These are phyloP conservation scores for Pomacea maculata DNA, from an alignment of 1,140 invertebrate genomes.

Conservation along the genomic window DNA sequence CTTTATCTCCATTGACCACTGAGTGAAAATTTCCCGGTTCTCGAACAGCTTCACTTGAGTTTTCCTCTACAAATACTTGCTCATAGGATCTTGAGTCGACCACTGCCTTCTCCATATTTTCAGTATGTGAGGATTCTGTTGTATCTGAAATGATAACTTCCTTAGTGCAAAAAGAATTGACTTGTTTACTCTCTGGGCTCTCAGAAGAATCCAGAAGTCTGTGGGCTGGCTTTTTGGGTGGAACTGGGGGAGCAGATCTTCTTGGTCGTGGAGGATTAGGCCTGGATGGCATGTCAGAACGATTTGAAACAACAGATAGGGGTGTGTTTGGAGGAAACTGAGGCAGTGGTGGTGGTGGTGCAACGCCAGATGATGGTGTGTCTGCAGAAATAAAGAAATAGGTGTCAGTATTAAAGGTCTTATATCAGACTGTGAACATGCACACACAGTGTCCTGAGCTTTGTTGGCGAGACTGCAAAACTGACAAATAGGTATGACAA, in stretches of 20 bases:
- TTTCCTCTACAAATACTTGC: conserved; percentile 15
- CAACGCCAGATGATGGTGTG: not conserved
- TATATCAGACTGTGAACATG: not conserved
- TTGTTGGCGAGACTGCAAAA: no score
- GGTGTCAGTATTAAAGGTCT: not conserved
- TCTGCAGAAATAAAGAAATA: not conserved
- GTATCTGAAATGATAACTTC: not conserved
- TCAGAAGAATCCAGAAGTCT: not conserved
- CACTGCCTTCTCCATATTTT: not conserved
- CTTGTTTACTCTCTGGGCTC: not conserved
- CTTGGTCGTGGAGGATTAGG: not conserved
- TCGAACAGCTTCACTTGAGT: not conserved
- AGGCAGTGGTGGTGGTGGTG: conserved; percentile 12
- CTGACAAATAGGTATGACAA: no score
- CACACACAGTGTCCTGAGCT: no score
- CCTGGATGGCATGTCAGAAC: not conserved
- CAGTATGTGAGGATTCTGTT: not conserved
- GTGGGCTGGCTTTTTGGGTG: conserved; percentile 10
- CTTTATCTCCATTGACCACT: no score
- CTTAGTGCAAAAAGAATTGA: not conserved
- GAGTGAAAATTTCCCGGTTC: no score
- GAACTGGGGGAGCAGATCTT: conserved; percentile 10
- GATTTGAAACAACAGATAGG: not conserved
- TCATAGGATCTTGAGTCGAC: conserved; percentile 6
- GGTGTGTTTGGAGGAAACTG: conserved; percentile 1